These are phyloP conservation scores for Hormiphora californensis DNA, from an alignment of 37 sponge, comb jelly and placozoan species.

Conservation along the genomic window DNA sequence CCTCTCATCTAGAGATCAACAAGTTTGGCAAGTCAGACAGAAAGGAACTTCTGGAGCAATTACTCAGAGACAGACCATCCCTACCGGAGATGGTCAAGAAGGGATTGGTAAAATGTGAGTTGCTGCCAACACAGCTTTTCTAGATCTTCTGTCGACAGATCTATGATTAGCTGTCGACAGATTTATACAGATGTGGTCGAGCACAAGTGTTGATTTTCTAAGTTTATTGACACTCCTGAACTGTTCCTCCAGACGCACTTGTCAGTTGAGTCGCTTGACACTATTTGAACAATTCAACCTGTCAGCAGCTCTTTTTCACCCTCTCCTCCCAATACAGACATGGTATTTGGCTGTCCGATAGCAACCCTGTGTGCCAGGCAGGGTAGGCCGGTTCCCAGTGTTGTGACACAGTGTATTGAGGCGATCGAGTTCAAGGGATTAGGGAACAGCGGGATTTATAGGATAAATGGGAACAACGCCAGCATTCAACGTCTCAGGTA, in stretches of 20 bases:
- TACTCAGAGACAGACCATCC: slow-evolving; percentile 29
- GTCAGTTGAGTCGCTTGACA: too few relatives aligned
- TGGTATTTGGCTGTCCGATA: slow-evolving; percentile 38
- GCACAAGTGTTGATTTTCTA: too few relatives aligned
- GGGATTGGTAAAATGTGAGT: slow-evolving; percentile 47
- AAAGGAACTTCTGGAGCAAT: slow-evolving; percentile 2
- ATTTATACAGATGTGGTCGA: too few relatives aligned
- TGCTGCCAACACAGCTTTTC: too few relatives aligned
- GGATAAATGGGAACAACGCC: slow-evolving; percentile 49
- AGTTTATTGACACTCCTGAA: too few relatives aligned
- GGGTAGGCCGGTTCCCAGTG: not conserved
- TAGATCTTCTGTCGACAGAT: too few relatives aligned
- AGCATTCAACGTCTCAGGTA: slow-evolving; percentile 45
- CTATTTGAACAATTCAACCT: too few relatives aligned
- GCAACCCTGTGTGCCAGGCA: slow-evolving; percentile 17
- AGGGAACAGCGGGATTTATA: slow-evolving; percentile 28
- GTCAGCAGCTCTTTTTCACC: too few relatives aligned
- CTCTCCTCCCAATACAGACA: slow-evolving; percentile 1
- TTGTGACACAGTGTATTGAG: slow-evolving; percentile 27
- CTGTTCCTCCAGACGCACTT: too few relatives aligned
- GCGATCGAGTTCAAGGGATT: slow-evolving; percentile 31
- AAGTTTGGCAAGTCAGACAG: slow-evolving; percentile 7
- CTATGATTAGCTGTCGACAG: too few relatives aligned
- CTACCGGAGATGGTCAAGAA: not conserved
- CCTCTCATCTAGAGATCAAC: slow-evolving; percentile 49